Evolutionary conservation across 2,888 invertebrate genomes (phyloP), one percentile per base, ranked within the genome.

Genomic region (Caenorhabditis auriculariae): DNA sequence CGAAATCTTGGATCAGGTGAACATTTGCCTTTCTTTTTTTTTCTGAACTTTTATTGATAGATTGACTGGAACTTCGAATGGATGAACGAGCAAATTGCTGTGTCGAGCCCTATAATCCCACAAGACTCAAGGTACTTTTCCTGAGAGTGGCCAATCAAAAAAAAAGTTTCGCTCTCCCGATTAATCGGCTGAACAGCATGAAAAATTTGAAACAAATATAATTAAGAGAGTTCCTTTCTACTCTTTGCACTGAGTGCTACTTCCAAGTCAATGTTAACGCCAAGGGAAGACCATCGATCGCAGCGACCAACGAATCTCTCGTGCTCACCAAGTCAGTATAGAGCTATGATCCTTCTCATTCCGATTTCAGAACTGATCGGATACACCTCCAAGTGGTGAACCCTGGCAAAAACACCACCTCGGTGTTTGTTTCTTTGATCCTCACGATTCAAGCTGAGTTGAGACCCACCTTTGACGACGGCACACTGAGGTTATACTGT

Each of bases 51-150:
- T 12, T 48, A 24, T 23, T 50, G 56, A 26, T 37, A 62, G 61
- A 54, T 72, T 2, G 68, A 73, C 23, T 80, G 80, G 80, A 67
- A 76, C 43, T 78, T 78, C 49, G 72, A 77, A 49, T 80, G 79
- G 78, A 75, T 80, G 75, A 62, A 74, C 39, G 77, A 80, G 55
- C 58, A 72, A 43, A 77, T 80, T 50, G 77, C 77, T 1, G 69
- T 80, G 28, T 59, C 66, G 5, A 70, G 72, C 29, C 70, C 72
- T 1, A 67, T 76, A 28, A 67, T 80, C 28, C 80, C 80, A 1
- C 57, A 66, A 17, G 73, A 70, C 51, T 73, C 73, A 1, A 41
- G 60, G 42, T 58, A 9, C 6, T 24, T 9, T 45, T 19, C n/a
- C 19, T 4, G n/a, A n/a, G n/a, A n/a, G n/a, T n/a, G n/a, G n/a